Conservation (phyloP, 2,888 invertebrate species). For the Platynereis dumerilii region DNA sequence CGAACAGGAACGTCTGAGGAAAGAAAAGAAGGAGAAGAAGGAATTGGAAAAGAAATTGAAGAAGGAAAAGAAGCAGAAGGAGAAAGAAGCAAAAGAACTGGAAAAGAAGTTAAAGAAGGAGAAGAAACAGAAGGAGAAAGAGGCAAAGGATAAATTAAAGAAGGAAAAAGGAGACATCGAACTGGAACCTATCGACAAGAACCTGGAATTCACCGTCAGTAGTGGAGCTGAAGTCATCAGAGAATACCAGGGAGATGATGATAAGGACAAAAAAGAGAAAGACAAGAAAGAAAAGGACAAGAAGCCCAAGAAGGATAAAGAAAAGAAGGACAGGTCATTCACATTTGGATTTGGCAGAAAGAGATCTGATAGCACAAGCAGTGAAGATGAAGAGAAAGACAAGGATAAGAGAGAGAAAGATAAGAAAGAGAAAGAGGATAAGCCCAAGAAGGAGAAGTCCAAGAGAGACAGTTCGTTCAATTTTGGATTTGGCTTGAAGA, state of each 20-base stretch:
- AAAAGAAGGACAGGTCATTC: neutral
- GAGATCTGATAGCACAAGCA: neutral
- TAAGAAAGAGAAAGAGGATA: neutral
- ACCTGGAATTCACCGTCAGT: neutral
- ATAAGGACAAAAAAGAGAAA: no score
- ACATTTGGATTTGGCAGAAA: neutral
- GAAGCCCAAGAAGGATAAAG: neutral
- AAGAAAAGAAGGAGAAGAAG: slow-evolving; percentile 6
- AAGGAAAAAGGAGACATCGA: neutral
- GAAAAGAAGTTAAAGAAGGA: neutral
- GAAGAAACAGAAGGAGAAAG: neutral
- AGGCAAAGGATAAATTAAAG: neutral
- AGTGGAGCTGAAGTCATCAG: no score
- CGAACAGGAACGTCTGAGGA: neutral
- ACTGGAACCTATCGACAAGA: neutral
- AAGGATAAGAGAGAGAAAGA: neutral
- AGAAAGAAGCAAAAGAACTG: neutral
- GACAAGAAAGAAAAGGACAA: no score
- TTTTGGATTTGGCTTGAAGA: neutral
- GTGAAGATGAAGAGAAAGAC: neutral
- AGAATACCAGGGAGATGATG: no score
- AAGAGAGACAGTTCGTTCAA: neutral
- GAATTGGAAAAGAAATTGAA: neutral
- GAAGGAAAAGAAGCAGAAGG: slow-evolving; percentile 5
- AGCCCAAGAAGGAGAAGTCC: neutral